A percentile compares a stretch with the other conserved stretches of the same genome.
Evolutionary conservation across 1,140 invertebrate species (phyloP).

Genomic region (Lucilia sericata): DNA sequence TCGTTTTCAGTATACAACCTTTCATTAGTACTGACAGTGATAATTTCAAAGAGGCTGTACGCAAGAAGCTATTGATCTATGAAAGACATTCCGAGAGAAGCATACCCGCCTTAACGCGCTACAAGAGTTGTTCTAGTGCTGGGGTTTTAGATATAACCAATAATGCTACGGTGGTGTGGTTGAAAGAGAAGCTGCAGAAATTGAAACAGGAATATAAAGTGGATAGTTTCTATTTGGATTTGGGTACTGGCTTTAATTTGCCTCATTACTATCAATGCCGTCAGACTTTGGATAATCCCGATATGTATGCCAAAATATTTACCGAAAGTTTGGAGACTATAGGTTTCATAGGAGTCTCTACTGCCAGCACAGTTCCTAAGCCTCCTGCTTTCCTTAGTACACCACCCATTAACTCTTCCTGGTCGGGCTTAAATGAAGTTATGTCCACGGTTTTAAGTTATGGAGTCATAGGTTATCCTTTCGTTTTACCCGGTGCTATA

Average conservation of each 20-base stretch:
- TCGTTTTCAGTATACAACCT: conserved; percentile 85
- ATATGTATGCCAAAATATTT: conserved; percentile 83
- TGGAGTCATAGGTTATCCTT: conserved; percentile 89
- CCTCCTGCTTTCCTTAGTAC: conserved; percentile 89
- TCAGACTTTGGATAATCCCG: conserved; percentile 79
- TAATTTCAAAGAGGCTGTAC: conserved; percentile 83
- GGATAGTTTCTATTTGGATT: conserved; percentile 90
- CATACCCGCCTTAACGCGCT: conserved; percentile 81
- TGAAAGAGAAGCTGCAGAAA: conserved; percentile 78
- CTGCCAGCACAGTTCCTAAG: conserved; percentile 83
- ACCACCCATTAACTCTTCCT: conserved; percentile 87
- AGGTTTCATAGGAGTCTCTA: conserved; percentile 84
- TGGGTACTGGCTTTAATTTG: conserved; percentile 88
- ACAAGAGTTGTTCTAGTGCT: conserved; percentile 81
- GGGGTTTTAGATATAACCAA: conserved; percentile 89
- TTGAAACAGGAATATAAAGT: conserved; percentile 82
- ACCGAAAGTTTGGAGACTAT: conserved; percentile 76
- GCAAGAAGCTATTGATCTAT: conserved; percentile 77
- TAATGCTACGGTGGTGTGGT: conserved; percentile 82
- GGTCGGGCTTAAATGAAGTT: conserved; percentile 87
- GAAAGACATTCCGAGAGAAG: conserved; percentile 78
- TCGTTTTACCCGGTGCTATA: conserved; percentile 92
- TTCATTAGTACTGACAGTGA: conserved; percentile 87
- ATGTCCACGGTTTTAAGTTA: conserved; percentile 80
- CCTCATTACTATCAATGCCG: conserved; percentile 87